These are phyloP conservation scores for Olivierus martensii DNA, from an alignment of 1,140 invertebrate species.

Conservation along the genomic window DNA sequence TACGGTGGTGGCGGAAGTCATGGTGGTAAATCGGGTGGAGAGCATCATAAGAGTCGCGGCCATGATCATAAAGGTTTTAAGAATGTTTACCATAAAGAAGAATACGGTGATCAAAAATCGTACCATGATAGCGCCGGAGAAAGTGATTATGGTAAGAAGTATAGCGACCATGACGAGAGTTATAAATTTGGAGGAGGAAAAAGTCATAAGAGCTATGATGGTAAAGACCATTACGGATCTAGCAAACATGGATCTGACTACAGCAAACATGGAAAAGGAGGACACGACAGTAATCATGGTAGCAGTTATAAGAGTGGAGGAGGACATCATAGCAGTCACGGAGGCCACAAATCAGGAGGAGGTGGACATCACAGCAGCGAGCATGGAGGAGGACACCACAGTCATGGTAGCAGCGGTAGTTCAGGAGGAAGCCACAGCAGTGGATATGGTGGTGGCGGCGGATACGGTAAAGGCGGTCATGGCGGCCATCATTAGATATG, in stretches of 20 bases:
- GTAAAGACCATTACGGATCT: slow-evolving; percentile 1
- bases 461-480: slow-evolving; percentile 1
- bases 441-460: slow-evolving; percentile 5
- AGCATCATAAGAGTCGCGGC: background rate
- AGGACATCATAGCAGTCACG: slow-evolving; percentile 2
- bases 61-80: slow-evolving; percentile 11
- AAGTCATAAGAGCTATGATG: slow-evolving; percentile 1
- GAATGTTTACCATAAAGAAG: slow-evolving; percentile 16
- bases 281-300: background rate
- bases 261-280: slow-evolving; percentile 5
- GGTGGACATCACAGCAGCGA: slow-evolving; percentile 7
- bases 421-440: slow-evolving; percentile 10
- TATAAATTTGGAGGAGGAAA: background rate
- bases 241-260: slow-evolving; percentile 7
- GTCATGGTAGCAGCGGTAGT: slow-evolving; percentile 3
- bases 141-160: slow-evolving; percentile 11
- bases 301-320: background rate
- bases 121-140: slow-evolving; percentile 13
- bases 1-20: slow-evolving; percentile 2
- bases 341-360: slow-evolving; percentile 13
- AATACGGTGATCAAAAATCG: slow-evolving; percentile 15
- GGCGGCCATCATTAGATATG: background rate
- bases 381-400: slow-evolving; percentile 7
- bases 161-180: slow-evolving; percentile 2
- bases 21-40: background rate